phyloP scores from a whole-genome alignment of 2,797 vertebrate species.

The Triplophysa bombifrons region DNA sequence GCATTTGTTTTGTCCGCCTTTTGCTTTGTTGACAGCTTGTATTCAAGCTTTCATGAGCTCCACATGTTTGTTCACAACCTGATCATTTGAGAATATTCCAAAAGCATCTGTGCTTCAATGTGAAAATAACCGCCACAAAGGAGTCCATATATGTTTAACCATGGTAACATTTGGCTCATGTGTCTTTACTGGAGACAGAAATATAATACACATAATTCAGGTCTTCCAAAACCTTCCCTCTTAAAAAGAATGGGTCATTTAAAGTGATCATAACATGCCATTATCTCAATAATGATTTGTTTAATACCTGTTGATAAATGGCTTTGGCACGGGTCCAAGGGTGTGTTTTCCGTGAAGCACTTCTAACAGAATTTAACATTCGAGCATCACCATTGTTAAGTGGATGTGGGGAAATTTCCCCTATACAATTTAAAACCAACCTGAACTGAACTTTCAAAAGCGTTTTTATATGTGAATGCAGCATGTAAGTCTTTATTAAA shows the following conservation, averaged over 20 bases:
- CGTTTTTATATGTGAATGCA: not conserved
- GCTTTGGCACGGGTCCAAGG: slow-evolving; percentile 8
- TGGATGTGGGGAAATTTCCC: not conserved
- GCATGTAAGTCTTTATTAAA: not conserved
- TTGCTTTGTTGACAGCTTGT: not conserved
- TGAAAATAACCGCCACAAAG: not conserved
- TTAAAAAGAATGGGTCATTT: not conserved
- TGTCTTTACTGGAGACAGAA: not conserved
- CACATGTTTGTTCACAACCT: not conserved
- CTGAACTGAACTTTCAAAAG: not conserved
- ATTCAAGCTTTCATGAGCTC: not conserved
- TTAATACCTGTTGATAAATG: not conserved
- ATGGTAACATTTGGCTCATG: not conserved
- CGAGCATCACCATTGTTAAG: not conserved
- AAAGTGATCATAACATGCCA: slow-evolving; percentile 8
- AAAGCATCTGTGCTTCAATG: not conserved
- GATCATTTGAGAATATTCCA: not conserved
- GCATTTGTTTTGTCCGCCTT: not conserved
- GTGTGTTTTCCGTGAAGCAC: slow-evolving; percentile 31
- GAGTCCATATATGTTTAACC: not conserved
- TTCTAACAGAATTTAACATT: not conserved
- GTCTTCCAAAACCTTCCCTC: not conserved
- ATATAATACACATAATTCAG: not conserved
- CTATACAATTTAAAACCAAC: not conserved
- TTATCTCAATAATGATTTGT: slow-evolving; percentile 32